Conservation (phyloP, 2,113 vertebrate genomes). For the Hydrochoerus hydrochaeris region DNA sequence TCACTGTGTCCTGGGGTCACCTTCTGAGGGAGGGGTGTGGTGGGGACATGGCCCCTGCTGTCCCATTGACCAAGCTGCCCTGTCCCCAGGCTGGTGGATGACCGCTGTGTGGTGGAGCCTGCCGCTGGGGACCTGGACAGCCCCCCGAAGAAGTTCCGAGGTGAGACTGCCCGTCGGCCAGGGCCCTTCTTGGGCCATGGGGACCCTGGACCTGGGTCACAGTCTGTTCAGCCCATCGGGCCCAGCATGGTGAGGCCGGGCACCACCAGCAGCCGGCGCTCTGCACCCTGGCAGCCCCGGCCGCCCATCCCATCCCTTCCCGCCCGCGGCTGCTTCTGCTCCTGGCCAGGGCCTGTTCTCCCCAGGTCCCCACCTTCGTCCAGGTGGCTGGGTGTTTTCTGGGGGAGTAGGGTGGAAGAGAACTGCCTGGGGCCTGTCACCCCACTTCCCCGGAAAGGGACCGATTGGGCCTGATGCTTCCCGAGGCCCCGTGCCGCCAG, state of each 20-base stretch:
- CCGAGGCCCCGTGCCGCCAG: neutral
- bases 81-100: slow-evolving; percentile 93
- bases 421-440: neutral
- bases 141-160: slow-evolving; percentile 98
- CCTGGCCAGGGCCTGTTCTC: accelerated
- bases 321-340: neutral
- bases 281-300: accelerated
- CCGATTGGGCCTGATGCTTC: neutral
- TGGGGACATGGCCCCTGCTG: neutral
- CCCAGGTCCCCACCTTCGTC: neutral
- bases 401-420: neutral
- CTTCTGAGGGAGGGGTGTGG: neutral
- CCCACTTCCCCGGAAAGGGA: neutral
- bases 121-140: slow-evolving; percentile 95
- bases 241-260: accelerated
- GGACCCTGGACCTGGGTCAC: neutral
- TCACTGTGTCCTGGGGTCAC: neutral
- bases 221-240: accelerated
- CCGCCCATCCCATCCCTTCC: neutral
- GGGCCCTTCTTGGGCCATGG: accelerated
- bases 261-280: accelerated
- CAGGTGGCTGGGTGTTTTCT: neutral
- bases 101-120: slow-evolving; percentile 97
- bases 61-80: neutral
- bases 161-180: slow-evolving; percentile 80